phyloP scores from a whole-genome alignment of 1,140 invertebrate species.

The honey bee (Apis mellifera) region Amel_HAv3.1 CM009938.2:6079001-6079500 shows the following conservation, averaged over 20 bases:
- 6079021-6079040: not conserved
- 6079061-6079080: too few relatives aligned
- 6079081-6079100: too few relatives aligned
- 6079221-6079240: constrained; percentile 63
- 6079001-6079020: constrained; percentile 20
- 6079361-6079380: not conserved
- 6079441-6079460: not conserved
- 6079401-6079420: too few relatives aligned
- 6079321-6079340: not conserved
- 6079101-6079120: too few relatives aligned
- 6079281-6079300: constrained; percentile 27
- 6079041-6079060: too few relatives aligned
- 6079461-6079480: not conserved
- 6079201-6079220: constrained; percentile 55
- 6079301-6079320: not conserved
- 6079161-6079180: constrained; percentile 31
- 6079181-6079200: constrained; percentile 65
- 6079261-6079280: constrained; percentile 65
- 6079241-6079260: constrained; percentile 67
- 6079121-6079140: too few relatives aligned
- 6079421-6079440: not conserved
- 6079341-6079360: constrained; percentile 1
- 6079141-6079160: not conserved
- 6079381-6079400: not conserved
- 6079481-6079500: too few relatives aligned